Conservation (phyloP, 1,140 invertebrate genomes). For the Zaprionus kolodkinae region DNA sequence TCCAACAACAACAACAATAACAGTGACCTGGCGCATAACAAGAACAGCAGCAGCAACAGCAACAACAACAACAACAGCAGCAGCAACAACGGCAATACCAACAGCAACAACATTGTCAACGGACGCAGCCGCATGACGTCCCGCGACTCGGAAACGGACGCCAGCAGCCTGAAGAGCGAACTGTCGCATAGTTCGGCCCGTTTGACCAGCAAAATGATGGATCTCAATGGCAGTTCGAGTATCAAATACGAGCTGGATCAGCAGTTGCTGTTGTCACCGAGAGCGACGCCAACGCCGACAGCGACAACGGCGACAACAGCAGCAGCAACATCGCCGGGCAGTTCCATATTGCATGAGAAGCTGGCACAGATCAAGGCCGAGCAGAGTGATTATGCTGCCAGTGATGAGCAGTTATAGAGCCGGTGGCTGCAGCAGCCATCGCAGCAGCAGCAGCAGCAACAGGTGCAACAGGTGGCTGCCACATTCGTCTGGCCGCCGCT, state of each 20-base stretch:
- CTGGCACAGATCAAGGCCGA: conserved; percentile 83
- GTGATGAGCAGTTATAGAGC: conserved; percentile 76
- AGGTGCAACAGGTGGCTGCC: conserved; percentile 58
- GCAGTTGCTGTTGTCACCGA: not conserved
- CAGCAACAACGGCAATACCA: conserved; percentile 35
- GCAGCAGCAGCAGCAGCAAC: conserved; percentile 15
- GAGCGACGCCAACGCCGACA: not conserved
- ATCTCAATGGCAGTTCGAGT: conserved; percentile 74
- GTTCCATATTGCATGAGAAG: conserved; percentile 77
- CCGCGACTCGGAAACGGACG: conserved; percentile 78
- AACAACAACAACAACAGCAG: conserved; percentile 24
- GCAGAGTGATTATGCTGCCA: conserved; percentile 50
- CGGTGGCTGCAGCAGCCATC: conserved; percentile 31
- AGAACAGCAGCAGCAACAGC: conserved; percentile 63
- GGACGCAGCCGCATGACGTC: conserved; percentile 75
- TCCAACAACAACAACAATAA: conserved; percentile 59
- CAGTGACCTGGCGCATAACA: conserved; percentile 72
- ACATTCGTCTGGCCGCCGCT: conserved; percentile 70
- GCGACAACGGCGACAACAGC: not conserved
- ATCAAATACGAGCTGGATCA: conserved; percentile 56
- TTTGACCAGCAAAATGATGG: conserved; percentile 67
- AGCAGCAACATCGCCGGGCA: not conserved
- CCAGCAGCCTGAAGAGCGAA: conserved; percentile 72
- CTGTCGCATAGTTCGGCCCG: conserved; percentile 49
- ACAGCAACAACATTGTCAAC: conserved; percentile 52